Base-by-base conservation (phyloP, 2,888 invertebrate species). In the Melieria picta region DNA sequence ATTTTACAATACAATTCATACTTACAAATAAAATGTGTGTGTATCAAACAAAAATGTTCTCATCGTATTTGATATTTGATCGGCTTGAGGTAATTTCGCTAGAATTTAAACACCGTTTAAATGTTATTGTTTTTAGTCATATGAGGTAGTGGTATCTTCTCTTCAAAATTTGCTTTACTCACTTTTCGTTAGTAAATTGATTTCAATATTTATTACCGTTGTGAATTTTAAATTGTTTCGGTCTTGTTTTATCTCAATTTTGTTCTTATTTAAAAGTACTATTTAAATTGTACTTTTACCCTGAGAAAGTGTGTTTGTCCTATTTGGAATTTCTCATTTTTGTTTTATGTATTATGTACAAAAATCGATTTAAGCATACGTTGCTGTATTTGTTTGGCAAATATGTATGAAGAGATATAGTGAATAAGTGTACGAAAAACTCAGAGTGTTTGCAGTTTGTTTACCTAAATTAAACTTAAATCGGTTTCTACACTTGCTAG, bases 281-380 rank as follows among this genome's bases (percentile, higher is more conserved):
- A 69, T 60, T 71, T 79, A 83, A 83, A 82, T 86, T 86, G 86
- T 86, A 86, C 86, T 85, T 86, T 86, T 84, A 85, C 86, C 86
- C 86, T 86, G 86, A 86, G 86, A 84, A 82, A 84, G 80, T 80
- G 79, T 80, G 80, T 73, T 71, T 68, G 61, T 63, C 69, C 56
- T 69, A 65, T 65, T 58, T 67, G 50, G 63, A 46, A 57, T 64
- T 11, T 62, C 16, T 63, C 47, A 50, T 45, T 71, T 64, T 55
- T 16, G 30, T 70, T 42, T 45, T 56, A 56, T 56, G 56, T 65
- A 46, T 66, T 16, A 13, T 55, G 43, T 64, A 55, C 47, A 63
- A 16, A 42, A 42, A 30, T 30, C 30, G 30, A 30, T 30, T 30
- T 30, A 30, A 30, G 30, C 43, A 55, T 46, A 13, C 55, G 30